Percentiles rank a stretch among this genome's conserved stretches.
Conservation (phyloP, 2,113 vertebrate genomes). For the Hucho hucho region DNA sequence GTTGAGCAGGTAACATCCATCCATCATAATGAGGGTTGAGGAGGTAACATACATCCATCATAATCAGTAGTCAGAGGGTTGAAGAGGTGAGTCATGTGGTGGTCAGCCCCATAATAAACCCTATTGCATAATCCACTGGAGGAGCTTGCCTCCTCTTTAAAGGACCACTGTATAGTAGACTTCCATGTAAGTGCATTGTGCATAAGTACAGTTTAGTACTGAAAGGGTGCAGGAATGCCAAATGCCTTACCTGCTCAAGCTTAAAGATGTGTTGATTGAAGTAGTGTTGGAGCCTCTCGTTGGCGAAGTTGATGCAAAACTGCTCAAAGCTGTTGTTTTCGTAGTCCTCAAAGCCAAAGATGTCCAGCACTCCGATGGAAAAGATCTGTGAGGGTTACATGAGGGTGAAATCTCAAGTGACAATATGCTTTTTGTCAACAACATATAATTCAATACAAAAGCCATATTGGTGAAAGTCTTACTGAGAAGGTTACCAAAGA, state of each 20-base stretch:
- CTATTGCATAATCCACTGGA: conserved; percentile 14
- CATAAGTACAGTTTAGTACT: neutral
- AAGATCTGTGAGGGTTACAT: conserved; percentile 77
- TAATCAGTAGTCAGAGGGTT: conserved; percentile 16
- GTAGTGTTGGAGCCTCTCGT: conserved; percentile 94
- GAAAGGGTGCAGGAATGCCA: conserved; percentile 9
- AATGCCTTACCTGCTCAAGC: conserved; percentile 85
- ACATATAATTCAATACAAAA: no score
- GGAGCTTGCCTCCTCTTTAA: conserved; percentile 14
- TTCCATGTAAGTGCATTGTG: neutral
- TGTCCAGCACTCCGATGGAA: conserved; percentile 96
- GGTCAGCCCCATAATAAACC: conserved; percentile 8
- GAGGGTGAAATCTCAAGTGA: no score
- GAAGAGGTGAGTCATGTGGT: conserved; percentile 25
- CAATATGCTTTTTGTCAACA: no score
- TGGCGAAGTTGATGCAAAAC: conserved; percentile 98
- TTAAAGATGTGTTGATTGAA: conserved; percentile 98
- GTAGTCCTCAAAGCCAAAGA: conserved; percentile 97
- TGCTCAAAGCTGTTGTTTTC: conserved; percentile 98
- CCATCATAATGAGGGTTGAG: no score
- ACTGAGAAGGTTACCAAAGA: no score
- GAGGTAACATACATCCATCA: no score
- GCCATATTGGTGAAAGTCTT: no score
- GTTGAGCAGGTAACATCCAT: no score
- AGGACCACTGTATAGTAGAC: neutral